phyloP scores from a whole-genome alignment of 2,113 vertebrate species.

The Clarias macrocephalus region DNA sequence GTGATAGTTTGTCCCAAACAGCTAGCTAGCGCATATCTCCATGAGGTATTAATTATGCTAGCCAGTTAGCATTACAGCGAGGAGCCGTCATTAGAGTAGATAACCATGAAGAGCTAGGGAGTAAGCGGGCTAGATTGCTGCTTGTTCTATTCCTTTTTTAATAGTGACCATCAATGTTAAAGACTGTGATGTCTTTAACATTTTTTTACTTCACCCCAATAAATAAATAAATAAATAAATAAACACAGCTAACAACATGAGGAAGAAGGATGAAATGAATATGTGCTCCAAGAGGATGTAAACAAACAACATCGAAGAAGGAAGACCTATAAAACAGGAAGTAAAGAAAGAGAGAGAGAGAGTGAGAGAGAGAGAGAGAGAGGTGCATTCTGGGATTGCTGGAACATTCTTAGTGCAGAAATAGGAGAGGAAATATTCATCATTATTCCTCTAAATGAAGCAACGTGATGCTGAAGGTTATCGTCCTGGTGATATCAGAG shows the following conservation, averaged over 20 bases:
- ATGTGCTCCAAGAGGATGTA: conserved; percentile 33
- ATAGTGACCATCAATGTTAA: background rate
- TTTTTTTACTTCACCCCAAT: background rate
- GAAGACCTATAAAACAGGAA: conserved; percentile 68
- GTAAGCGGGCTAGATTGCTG: background rate
- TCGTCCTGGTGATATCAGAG: conserved; percentile 74
- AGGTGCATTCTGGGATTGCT: conserved; percentile 72
- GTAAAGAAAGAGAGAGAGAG: conserved; percentile 20
- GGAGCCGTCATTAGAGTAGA: background rate
- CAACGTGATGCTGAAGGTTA: conserved; percentile 84
- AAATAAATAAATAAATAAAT: conserved; percentile 64
- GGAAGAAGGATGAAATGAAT: conserved; percentile 53
- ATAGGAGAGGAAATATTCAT: conserved; percentile 29
- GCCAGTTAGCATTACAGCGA: background rate
- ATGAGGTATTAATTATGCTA: background rate
- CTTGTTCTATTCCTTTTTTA: background rate
- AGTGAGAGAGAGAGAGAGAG: conserved; percentile 48
- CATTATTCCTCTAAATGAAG: conserved; percentile 72
- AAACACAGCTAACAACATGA: conserved; percentile 78
- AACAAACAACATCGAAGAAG: conserved; percentile 52
- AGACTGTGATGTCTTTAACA: background rate
- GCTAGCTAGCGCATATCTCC: background rate
- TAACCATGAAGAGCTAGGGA: conserved; percentile 44
- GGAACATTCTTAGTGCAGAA: conserved; percentile 62
- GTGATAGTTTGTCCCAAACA: background rate